A percentile compares a stretch with the other conserved stretches of the same genome.
These are phyloP conservation scores for Plumapathes pennacea DNA, from an alignment of 92 coral and sea anemone genomes.

Conservation along the genomic window DNA sequence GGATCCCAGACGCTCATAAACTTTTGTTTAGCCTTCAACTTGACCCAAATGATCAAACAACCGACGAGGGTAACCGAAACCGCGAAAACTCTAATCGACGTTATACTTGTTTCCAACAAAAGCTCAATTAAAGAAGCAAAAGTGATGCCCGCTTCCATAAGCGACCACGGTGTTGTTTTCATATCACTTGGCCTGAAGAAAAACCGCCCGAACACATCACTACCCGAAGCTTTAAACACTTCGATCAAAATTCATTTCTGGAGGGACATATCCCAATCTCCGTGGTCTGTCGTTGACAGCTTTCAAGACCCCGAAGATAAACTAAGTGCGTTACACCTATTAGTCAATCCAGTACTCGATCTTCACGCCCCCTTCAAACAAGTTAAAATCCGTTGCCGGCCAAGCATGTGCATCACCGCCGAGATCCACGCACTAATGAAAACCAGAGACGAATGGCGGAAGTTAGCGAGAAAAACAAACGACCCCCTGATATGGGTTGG, in stretches of 20 bases:
- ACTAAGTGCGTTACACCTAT: slow-evolving; percentile 6
- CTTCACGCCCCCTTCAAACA: slow-evolving; percentile 18
- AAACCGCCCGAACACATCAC: slow-evolving; percentile 8
- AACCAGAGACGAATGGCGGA: slow-evolving; percentile 29
- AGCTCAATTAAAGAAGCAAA: slow-evolving; percentile 10
- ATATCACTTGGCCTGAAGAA: slow-evolving; percentile 25
- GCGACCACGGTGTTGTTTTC: slow-evolving; percentile 29
- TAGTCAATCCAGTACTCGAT: slow-evolving; percentile 10
- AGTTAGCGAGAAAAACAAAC: slow-evolving; percentile 27
- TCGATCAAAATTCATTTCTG: neutral
- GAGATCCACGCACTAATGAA: slow-evolving; percentile 24
- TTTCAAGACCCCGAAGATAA: slow-evolving; percentile 15
- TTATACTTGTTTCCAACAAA: slow-evolving; percentile 7
- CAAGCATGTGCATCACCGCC: slow-evolving; percentile 12
- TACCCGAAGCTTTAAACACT: slow-evolving; percentile 9
- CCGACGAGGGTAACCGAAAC: slow-evolving; percentile 19
- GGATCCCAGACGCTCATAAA: slow-evolving; percentile 4
- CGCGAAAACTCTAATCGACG: slow-evolving; percentile 12
- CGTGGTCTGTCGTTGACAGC: slow-evolving; percentile 12
- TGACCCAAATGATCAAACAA: slow-evolving; percentile 14
- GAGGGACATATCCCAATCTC: neutral
- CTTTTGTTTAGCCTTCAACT: slow-evolving; percentile 11
- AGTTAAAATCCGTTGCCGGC: slow-evolving; percentile 15
- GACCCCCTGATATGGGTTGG: slow-evolving; percentile 55
- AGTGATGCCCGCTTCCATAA: slow-evolving; percentile 10